Percentiles rank a stretch among this genome's conserved stretches.
Conservation (phyloP, 2,888 invertebrate genomes). For the Amphipoea lucens region DNA sequence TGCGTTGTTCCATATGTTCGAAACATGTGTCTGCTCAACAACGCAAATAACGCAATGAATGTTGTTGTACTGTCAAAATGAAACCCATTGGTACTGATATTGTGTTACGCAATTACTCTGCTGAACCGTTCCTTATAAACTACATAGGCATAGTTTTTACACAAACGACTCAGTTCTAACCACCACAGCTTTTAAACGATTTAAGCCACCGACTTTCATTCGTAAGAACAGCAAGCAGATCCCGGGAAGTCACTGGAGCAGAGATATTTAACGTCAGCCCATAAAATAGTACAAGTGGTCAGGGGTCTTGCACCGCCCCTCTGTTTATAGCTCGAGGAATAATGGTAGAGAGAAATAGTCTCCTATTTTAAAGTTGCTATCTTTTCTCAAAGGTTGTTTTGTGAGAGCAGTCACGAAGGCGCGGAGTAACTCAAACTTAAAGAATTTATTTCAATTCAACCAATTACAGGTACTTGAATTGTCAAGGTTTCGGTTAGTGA, state of each 20-base stretch:
- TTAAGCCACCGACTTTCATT: constrained; percentile 44
- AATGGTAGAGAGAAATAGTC: constrained; percentile 60
- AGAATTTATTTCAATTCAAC: background rate
- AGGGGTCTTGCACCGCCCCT: constrained; percentile 63
- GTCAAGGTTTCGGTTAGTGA: background rate
- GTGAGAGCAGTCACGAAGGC: background rate
- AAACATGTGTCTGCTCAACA: no score
- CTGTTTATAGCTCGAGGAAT: constrained; percentile 63
- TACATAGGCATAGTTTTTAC: background rate
- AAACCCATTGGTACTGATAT: no score
- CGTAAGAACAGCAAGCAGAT: constrained; percentile 51
- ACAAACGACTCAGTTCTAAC: background rate
- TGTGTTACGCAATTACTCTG: no score
- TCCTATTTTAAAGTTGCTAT: constrained; percentile 54
- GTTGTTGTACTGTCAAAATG: no score
- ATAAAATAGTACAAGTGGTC: constrained; percentile 69
- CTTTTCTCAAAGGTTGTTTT: constrained; percentile 45
- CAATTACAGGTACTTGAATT: background rate
- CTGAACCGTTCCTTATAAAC: background rate
- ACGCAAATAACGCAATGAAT: no score
- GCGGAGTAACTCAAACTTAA: background rate
- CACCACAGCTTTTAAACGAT: constrained; percentile 11
- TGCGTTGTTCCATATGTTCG: no score
- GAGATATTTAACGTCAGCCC: constrained; percentile 66
- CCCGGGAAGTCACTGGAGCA: constrained; percentile 51